Conservation (phyloP, 2,797 vertebrate genomes). For the Chaetodon trifasciatus region DNA sequence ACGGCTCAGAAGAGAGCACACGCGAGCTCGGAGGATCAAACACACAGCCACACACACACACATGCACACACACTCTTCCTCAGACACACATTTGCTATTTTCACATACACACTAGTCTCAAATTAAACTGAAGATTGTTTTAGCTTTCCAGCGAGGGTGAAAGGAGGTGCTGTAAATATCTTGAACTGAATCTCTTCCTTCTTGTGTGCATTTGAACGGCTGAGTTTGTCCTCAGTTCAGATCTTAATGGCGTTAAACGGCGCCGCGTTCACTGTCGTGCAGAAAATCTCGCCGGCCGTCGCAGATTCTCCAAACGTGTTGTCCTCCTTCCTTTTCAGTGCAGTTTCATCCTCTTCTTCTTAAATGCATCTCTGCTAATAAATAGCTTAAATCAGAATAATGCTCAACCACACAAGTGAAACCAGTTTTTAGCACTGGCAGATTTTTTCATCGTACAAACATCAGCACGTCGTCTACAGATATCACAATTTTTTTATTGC, state of each 20-base stretch:
- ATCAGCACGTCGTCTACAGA: neutral
- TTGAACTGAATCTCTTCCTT: constrained; percentile 3
- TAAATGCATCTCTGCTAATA: neutral
- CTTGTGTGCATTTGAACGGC: neutral
- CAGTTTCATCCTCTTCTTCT: too few species aligned
- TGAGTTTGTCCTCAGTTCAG: constrained; percentile 1
- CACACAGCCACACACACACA: constrained; percentile 61
- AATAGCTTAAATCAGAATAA: neutral
- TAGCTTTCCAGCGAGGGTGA: constrained; percentile 48
- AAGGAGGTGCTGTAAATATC: constrained; percentile 37
- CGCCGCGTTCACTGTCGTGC: neutral
- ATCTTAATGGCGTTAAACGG: constrained; percentile 11
- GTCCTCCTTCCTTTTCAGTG: too few species aligned
- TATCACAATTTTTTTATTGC: neutral
- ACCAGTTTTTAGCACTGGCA: neutral
- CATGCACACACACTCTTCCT: constrained; percentile 60
- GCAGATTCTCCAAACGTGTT: neutral
- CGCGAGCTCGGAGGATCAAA: constrained; percentile 67
- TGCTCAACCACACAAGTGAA: neutral
- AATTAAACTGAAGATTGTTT: constrained; percentile 65
- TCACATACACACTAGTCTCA: constrained; percentile 57
- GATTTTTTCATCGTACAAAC: neutral
- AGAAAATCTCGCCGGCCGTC: neutral
- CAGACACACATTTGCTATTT: constrained; percentile 53
- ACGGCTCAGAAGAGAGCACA: constrained; percentile 79